Percentiles rank a stretch among this genome's conserved stretches.
Conservation (phyloP, 2,113 vertebrate genomes). For the Thymallus thymallus region DNA sequence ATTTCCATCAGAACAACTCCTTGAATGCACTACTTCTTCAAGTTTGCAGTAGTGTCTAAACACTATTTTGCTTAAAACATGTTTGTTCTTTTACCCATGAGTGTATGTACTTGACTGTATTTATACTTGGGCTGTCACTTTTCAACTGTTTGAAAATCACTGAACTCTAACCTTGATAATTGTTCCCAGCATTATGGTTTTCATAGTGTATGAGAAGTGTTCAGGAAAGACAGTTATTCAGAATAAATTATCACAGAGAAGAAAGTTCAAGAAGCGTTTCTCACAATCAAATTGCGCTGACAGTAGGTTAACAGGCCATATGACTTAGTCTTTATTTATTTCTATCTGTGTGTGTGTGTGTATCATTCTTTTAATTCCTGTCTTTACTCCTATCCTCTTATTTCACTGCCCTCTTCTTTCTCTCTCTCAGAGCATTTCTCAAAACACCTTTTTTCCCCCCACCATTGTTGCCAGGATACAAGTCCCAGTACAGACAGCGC, state of each 20-base stretch:
- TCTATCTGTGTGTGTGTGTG: no score
- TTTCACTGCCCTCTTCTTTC: neutral
- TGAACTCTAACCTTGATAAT: neutral
- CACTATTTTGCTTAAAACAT: no score
- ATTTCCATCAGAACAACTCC: no score
- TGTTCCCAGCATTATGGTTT: neutral
- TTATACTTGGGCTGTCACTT: no score
- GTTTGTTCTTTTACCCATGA: no score
- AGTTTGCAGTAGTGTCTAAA: neutral
- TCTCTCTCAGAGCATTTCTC: conserved; percentile 25
- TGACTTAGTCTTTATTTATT: neutral
- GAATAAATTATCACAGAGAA: neutral
- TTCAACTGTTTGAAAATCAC: no score
- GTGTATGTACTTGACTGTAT: no score
- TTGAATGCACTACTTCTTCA: no score
- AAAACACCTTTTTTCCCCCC: conserved; percentile 36
- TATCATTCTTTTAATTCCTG: neutral
- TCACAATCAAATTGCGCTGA: neutral
- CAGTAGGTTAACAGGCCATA: no score
- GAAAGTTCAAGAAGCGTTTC: neutral
- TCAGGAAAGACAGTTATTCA: conserved; percentile 9
- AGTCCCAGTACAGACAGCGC: conserved; percentile 42
- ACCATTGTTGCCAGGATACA: conserved; percentile 61
- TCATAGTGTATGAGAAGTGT: conserved; percentile 6
- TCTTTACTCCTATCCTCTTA: neutral